Evolutionary conservation across 2,888 invertebrate species (phyloP), one percentile per base, ranked within the genome.

Genomic region (Drosophila gaucha): DNA sequence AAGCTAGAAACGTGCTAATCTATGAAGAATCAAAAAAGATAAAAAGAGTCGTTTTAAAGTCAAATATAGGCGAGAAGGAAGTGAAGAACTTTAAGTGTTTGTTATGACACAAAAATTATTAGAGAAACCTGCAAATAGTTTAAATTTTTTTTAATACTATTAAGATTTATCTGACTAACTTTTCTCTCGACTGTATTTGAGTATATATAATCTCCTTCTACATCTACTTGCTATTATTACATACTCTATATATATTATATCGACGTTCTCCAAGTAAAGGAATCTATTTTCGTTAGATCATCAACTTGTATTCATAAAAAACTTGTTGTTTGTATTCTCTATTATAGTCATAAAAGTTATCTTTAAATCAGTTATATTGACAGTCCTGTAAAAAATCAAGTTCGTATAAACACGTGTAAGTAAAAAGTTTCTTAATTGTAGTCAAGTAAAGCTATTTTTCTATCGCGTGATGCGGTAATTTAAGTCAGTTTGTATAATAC

Each of bases 1-100:
- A 24, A 20, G 24, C 44, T 30, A 8, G 16, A 33, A 63, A 54
- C 26, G 46, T 64, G 72, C 8, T 47, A 68, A 65, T 56, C 35
- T 52, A 28, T 28, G 22, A 26, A 8, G 5, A 35, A n/a, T 8
- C 12, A 47, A 26, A 31, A 47, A 26, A 31, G 24, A 44, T 35
- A 68, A 59, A n/a, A 26, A 16, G 30, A 46, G 44, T 51, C 30
- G 35, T 46, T 44, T 43, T 43, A 18, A 9, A 31, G 62, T 41
- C 28, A 20, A 39, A 33, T 12, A n/a, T 6, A 12, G 26, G 2
- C 6, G 10, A 20, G 38, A 2, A 20, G 28, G 20, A 30, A 28
- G 10, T 6, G 8, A 36, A 16, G 47, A 24, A 24, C n/a, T 14
- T 26, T 14, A 30, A 46, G n/a, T 2, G 41, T 9, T 41, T 24